These are phyloP conservation scores for Turdus rufiventris DNA, from an alignment of 2,113 vertebrate genomes.

Conservation along the genomic window DNA sequence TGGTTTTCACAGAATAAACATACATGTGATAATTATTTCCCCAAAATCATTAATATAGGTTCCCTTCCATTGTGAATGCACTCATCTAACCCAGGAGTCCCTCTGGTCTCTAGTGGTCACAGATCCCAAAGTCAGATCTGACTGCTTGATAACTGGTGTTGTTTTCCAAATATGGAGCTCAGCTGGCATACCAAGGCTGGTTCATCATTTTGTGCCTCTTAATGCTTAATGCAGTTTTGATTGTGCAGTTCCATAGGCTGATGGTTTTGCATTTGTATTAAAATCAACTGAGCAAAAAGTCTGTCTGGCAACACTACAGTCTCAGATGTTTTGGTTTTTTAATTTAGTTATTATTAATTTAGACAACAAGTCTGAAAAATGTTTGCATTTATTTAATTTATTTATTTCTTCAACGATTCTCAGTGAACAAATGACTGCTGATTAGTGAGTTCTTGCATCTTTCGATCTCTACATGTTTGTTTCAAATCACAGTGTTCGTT, in stretches of 20 bases:
- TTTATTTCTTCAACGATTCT: background rate
- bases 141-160: background rate
- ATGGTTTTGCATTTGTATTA: background rate
- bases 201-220: background rate
- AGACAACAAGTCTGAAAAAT: background rate
- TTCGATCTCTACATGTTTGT: background rate
- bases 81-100: background rate
- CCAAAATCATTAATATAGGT: background rate
- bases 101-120: background rate
- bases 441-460: background rate
- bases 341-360: background rate
- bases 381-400: background rate
- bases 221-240: background rate
- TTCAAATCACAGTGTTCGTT: background rate
- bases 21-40: background rate
- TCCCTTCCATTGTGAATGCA: accelerated
- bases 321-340: background rate
- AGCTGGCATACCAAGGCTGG: background rate
- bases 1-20: background rate
- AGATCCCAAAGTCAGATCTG: background rate
- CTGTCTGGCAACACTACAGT: background rate
- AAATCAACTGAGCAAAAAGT: background rate
- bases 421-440: background rate
- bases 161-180: background rate
- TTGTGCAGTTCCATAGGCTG: background rate